Conservation (phyloP, 2,797 vertebrate species). For the Bradypodion ventrale region DNA sequence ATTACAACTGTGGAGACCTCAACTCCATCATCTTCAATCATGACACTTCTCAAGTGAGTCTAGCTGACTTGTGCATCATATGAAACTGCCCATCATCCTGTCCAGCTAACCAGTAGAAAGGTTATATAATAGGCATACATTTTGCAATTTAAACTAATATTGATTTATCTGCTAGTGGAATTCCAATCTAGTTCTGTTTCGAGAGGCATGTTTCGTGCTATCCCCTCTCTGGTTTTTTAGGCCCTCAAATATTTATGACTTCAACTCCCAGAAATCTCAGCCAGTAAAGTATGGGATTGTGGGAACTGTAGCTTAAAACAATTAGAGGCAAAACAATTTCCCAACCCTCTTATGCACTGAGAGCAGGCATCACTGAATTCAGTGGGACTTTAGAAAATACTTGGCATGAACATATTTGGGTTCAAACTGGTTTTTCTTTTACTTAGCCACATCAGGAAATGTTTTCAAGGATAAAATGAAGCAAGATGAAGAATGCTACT, state of each 20-base stretch:
- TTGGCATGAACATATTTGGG: not conserved
- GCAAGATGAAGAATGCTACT: not conserved
- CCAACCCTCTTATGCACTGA: not conserved
- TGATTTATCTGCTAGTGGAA: not conserved
- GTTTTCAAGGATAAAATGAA: not conserved
- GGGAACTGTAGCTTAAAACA: not conserved
- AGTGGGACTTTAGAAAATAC: not conserved
- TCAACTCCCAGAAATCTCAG: not conserved
- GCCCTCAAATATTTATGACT: not conserved
- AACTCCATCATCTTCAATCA: conserved; percentile 89
- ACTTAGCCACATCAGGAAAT: not conserved
- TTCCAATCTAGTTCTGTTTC: not conserved
- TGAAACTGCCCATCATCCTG: not conserved
- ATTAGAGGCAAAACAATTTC: not conserved
- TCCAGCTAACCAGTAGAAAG: not conserved
- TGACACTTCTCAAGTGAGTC: conserved; percentile 85
- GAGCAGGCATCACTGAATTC: not conserved
- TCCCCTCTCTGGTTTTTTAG: not conserved
- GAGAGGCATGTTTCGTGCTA: not conserved
- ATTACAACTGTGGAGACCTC: conserved; percentile 91
- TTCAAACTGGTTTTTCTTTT: not conserved
- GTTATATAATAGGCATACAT: not conserved
- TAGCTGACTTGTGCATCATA: not conserved
- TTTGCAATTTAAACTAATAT: not conserved
- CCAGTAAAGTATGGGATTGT: not conserved